Evolutionary conservation across 2,113 vertebrate genomes (phyloP).

Genomic region (Oriolus oriolus): DNA sequence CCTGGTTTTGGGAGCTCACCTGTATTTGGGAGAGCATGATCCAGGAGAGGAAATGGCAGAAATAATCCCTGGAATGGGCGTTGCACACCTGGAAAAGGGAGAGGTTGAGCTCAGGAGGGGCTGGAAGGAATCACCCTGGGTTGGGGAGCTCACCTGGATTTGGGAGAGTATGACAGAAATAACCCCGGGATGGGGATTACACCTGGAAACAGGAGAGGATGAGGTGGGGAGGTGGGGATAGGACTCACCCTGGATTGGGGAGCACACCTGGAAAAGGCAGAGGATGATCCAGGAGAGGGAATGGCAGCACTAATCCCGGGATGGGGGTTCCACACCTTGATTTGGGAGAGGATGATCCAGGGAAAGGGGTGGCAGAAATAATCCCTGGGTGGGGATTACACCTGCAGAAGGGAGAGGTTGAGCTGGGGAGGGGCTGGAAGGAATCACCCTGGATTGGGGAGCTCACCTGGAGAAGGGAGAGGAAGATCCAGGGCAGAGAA

Average conservation of each 20-base stretch:
- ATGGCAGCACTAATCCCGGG: too few species aligned
- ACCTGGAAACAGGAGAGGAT: too few species aligned
- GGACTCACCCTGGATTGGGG: neutral
- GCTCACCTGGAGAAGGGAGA: neutral
- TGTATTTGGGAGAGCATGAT: neutral
- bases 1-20: neutral
- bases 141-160: neutral
- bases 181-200: too few species aligned
- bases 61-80: too few species aligned
- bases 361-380: neutral
- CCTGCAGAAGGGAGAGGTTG: neutral
- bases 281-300: neutral
- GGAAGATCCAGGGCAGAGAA: accelerated
- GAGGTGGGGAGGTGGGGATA: neutral
- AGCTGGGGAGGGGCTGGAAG: neutral
- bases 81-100: too few species aligned
- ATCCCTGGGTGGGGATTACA: neutral
- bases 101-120: too few species aligned
- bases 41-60: neutral
- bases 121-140: neutral
- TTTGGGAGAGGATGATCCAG: too few species aligned
- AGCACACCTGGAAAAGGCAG: neutral
- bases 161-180: too few species aligned
- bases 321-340: neutral
- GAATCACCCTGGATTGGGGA: neutral